Conservation (phyloP, 2,888 invertebrate genomes). For the Cheilosia urbana region DNA sequence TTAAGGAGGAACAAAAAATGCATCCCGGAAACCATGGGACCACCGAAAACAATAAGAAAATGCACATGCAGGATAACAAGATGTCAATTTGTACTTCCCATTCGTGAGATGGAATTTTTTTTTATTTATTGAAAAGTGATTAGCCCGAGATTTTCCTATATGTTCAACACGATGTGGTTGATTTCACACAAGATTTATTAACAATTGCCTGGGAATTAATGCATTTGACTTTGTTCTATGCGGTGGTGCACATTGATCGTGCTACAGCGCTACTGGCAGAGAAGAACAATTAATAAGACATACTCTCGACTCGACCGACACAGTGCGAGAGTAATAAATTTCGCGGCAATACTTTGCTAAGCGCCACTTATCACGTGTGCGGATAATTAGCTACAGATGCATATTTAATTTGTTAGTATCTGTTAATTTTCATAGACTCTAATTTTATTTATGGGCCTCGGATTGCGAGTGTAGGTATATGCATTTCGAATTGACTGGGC, state of each 20-base stretch:
- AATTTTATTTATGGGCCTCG: slow-evolving; percentile 54
- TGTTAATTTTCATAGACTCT: slow-evolving; percentile 67
- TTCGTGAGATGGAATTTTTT: slow-evolving; percentile 12
- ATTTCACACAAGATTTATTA: slow-evolving; percentile 77
- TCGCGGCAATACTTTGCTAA: slow-evolving; percentile 55
- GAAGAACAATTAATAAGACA: slow-evolving; percentile 58
- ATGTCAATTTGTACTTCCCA: slow-evolving; percentile 77
- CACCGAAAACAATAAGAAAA: slow-evolving; percentile 30
- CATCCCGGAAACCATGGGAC: slow-evolving; percentile 50
- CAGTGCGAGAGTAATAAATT: slow-evolving; percentile 64
- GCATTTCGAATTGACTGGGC: slow-evolving; percentile 46
- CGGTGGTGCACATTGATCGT: slow-evolving; percentile 33
- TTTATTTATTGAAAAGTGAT: slow-evolving; percentile 54
- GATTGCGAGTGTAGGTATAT: neutral
- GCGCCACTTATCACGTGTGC: slow-evolving; percentile 60
- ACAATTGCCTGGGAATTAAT: slow-evolving; percentile 57
- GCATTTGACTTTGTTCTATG: slow-evolving; percentile 24
- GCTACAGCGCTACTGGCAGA: neutral
- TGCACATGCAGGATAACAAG: slow-evolving; percentile 77
- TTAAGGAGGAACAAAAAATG: slow-evolving; percentile 26
- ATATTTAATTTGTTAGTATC: slow-evolving; percentile 61
- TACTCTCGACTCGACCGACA: slow-evolving; percentile 15
- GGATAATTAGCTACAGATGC: slow-evolving; percentile 56
- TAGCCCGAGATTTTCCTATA: slow-evolving; percentile 52
- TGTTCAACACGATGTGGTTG: slow-evolving; percentile 77